Percentiles rank a stretch among this genome's conserved stretches.
phyloP scores from a whole-genome alignment of 2,797 vertebrate genomes.

The Sarcophilus harrisii region DNA sequence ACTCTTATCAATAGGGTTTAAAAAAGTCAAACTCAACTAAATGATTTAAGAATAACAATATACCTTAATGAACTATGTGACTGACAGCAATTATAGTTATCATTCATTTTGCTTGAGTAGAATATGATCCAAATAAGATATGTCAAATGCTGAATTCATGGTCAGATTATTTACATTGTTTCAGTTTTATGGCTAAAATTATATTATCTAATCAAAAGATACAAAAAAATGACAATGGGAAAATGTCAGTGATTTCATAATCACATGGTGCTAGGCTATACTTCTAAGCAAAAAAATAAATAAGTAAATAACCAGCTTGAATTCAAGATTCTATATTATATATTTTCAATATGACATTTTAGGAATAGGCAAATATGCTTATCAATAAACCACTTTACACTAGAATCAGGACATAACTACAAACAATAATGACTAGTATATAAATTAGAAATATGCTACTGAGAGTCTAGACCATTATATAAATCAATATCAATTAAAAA shows the following conservation, averaged over 20 bases:
- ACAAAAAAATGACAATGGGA: not conserved
- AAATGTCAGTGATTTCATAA: constrained; percentile 22
- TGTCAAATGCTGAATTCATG: not conserved
- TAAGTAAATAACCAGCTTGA: not conserved
- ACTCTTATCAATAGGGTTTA: not conserved
- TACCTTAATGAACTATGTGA: not conserved
- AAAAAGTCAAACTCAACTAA: not conserved
- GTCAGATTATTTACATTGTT: not conserved
- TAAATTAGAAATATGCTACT: constrained; percentile 38
- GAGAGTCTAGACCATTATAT: constrained; percentile 12
- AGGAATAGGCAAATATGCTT: not conserved
- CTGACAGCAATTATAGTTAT: not conserved
- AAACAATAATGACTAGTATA: not conserved
- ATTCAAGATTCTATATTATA: constrained; percentile 9
- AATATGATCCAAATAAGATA: constrained; percentile 31
- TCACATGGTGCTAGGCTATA: not conserved
- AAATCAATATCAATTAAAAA: constrained; percentile 38
- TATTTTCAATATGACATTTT: constrained; percentile 43
- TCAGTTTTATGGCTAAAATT: not conserved
- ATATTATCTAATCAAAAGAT: not conserved
- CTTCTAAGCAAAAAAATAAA: not conserved
- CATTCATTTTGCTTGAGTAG: constrained; percentile 50
- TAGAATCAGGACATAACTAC: not conserved
- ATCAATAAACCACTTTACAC: constrained; percentile 21
- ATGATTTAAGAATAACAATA: not conserved